Conservation (phyloP, 2,888 invertebrate species). For the Pasiphila rectangulata region DNA sequence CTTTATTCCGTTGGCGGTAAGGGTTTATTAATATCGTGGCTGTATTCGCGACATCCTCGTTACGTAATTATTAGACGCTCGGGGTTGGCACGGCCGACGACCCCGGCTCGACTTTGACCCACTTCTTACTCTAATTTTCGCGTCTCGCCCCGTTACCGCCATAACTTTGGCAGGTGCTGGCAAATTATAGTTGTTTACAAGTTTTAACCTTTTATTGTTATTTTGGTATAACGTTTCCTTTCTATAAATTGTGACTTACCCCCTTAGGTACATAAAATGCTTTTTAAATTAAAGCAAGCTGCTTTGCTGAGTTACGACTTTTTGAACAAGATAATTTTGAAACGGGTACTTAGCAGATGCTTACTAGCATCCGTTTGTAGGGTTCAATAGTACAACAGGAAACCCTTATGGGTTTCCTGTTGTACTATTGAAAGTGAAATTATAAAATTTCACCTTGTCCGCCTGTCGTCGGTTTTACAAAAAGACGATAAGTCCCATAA, state of each 20-base stretch:
- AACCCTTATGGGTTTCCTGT: no score
- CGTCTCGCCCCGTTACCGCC: conserved; percentile 59
- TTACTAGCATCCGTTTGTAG: no score
- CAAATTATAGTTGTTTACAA: conserved; percentile 18
- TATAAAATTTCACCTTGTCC: no score
- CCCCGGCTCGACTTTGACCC: conserved; percentile 76
- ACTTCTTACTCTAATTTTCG: conserved; percentile 76
- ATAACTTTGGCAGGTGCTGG: conserved; percentile 38
- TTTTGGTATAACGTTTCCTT: background rate
- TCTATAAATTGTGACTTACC: background rate
- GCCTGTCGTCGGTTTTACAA: no score
- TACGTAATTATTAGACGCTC: conserved; percentile 71
- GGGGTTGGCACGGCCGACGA: conserved; percentile 59
- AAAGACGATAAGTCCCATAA: no score
- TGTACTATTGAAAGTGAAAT: no score
- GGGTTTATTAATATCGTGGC: conserved; percentile 36
- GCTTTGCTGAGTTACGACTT: no score
- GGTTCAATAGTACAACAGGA: no score
- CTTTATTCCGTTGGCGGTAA: conserved; percentile 30
- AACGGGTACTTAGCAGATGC: no score
- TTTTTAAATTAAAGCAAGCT: background rate
- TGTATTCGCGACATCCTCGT: conserved; percentile 57
- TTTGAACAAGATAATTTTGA: no score
- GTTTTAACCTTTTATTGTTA: conserved; percentile 2
- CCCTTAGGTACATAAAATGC: no score